Conservation (phyloP, 1,140 invertebrate genomes). For the Diachasma alloeum region DNA sequence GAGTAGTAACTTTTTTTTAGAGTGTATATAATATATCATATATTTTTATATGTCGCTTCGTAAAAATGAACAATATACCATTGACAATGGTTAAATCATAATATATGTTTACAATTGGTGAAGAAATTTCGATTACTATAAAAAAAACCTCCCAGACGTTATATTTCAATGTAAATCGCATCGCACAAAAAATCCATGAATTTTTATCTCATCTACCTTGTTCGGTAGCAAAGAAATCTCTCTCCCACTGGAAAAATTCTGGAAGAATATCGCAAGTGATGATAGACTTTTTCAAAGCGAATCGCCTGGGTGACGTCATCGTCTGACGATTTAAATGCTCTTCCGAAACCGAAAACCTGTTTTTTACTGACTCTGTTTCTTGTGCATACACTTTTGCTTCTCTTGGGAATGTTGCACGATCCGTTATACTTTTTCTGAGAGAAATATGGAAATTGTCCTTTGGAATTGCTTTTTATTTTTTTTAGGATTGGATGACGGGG, state of each 20-base stretch:
- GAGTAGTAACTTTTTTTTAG: too few relatives aligned
- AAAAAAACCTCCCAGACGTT: neutral
- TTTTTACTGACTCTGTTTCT: neutral
- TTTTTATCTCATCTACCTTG: neutral
- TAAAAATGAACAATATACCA: too few relatives aligned
- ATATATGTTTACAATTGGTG: too few relatives aligned
- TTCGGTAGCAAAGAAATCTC: too few relatives aligned
- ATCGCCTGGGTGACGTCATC: conserved; percentile 10
- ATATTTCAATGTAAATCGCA: neutral
- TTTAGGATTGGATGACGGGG: too few relatives aligned
- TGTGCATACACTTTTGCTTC: neutral
- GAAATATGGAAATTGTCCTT: neutral
- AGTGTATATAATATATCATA: too few relatives aligned
- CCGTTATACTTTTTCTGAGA: neutral
- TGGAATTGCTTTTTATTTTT: too few relatives aligned
- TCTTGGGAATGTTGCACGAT: neutral
- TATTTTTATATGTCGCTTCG: too few relatives aligned
- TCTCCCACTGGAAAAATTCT: neutral
- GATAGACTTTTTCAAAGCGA: neutral
- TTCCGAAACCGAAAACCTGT: conserved; percentile 27
- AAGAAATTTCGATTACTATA: too few relatives aligned
- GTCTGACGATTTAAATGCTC: conserved; percentile 29
- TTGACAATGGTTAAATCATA: too few relatives aligned
- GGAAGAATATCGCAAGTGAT: neutral
- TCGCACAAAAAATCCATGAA: neutral